Percentiles rank a stretch among this genome's conserved stretches.
Evolutionary conservation across 2,888 invertebrate genomes (phyloP).

Genomic region (Creontiades dilutus): DNA sequence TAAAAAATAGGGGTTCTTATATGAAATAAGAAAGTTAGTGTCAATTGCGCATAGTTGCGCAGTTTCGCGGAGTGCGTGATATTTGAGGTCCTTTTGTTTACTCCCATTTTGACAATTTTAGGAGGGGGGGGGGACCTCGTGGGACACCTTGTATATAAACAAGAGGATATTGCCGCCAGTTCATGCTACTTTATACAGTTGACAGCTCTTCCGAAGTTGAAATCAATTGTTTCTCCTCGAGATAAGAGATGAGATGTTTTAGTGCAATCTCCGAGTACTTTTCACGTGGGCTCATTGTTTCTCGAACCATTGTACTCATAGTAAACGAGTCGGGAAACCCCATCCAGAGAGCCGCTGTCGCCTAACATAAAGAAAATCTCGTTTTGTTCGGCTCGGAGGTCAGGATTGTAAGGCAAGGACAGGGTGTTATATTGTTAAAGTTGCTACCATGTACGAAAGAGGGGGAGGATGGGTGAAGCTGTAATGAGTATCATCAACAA

Average conservation of each 20-base stretch:
- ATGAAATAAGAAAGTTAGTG: no score
- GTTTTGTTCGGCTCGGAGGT: conserved; percentile 9
- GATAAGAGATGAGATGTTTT: not conserved
- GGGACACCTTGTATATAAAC: no score
- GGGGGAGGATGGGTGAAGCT: not conserved
- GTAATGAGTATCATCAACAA: conserved; percentile 42
- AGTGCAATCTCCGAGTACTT: not conserved
- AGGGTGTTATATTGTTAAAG: conserved; percentile 7
- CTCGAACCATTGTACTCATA: not conserved
- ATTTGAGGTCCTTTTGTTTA: no score
- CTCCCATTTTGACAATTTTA: no score
- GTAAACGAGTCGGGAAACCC: not conserved
- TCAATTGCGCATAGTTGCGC: no score
- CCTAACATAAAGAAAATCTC: conserved; percentile 8
- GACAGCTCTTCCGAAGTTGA: no score
- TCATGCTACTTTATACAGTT: no score
- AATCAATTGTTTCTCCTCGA: not conserved
- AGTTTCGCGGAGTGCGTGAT: no score
- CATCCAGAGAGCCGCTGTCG: not conserved
- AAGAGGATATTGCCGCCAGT: no score
- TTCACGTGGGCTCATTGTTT: not conserved
- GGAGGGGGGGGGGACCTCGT: no score
- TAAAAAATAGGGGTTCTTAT: no score
- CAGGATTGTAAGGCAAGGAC: not conserved
- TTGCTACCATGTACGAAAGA: not conserved